Evolutionary conservation across 1,140 invertebrate genomes (phyloP).

Genomic region (Cydia pomonella): DNA sequence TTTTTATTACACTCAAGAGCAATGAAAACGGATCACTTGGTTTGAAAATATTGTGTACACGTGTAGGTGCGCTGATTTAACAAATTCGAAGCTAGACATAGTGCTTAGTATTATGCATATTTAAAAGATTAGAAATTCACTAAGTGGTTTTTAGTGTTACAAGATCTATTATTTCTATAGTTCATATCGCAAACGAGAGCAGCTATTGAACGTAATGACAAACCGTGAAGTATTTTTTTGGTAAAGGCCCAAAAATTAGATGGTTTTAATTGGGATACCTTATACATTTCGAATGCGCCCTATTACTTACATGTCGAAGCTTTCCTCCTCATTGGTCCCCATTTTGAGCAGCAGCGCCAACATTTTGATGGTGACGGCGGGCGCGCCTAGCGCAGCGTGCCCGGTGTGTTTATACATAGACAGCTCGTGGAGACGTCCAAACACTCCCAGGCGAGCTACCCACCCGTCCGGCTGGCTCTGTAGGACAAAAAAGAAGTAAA

Average conservation of each 20-base stretch:
- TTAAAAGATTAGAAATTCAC: no score
- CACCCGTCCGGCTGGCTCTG: slow-evolving; percentile 67
- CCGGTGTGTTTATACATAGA: slow-evolving; percentile 58
- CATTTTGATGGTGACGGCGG: slow-evolving; percentile 60
- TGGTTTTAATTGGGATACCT: no score
- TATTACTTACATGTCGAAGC: slow-evolving; percentile 62
- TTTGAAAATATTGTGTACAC: slow-evolving; percentile 46
- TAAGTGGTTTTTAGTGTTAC: no score
- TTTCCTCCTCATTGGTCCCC: slow-evolving; percentile 55
- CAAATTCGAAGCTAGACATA: no score
- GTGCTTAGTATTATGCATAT: no score
- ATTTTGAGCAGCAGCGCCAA: slow-evolving; percentile 62
- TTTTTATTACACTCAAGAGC: no score
- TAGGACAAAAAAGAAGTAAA: slow-evolving; percentile 21
- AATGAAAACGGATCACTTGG: no score
- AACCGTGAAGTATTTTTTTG: no score
- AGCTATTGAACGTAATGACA: no score
- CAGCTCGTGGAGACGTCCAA: slow-evolving; percentile 62
- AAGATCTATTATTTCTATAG: no score
- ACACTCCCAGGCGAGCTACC: slow-evolving; percentile 67
- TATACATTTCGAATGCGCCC: background rate
- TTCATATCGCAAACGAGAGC: no score
- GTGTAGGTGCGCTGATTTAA: slow-evolving; percentile 39
- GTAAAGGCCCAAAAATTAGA: no score
- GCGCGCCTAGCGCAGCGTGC: slow-evolving; percentile 52